These are phyloP conservation scores for Panurus biarmicus DNA, from an alignment of 2,113 vertebrate species.

Conservation along the genomic window DNA sequence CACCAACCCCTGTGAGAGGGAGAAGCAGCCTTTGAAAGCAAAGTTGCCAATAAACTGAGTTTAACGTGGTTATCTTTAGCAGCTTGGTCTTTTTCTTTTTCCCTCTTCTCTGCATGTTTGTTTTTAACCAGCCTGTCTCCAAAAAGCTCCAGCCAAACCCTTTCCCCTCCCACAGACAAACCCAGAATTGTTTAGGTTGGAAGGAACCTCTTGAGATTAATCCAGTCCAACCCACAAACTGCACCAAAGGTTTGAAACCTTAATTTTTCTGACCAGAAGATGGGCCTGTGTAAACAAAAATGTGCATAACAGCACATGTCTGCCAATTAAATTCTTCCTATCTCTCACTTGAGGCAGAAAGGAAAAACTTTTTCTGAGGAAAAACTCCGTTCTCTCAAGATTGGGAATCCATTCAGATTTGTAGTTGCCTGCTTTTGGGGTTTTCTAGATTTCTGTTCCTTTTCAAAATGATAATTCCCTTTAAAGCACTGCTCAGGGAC, in stretches of 20 bases:
- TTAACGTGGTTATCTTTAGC: neutral
- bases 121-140: neutral
- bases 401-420: neutral
- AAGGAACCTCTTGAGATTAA: neutral
- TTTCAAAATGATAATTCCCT: neutral
- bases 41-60: neutral
- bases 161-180: neutral
- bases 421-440: neutral
- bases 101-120: neutral
- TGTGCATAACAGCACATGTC: rapidly evolving
- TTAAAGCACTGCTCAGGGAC: neutral
- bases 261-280: neutral
- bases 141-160: neutral
- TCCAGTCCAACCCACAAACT: neutral
- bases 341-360: neutral
- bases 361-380: no score
- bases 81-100: neutral
- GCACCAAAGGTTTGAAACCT: neutral
- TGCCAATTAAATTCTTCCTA: neutral
- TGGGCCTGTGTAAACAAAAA: neutral
- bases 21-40: neutral
- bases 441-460: neutral
- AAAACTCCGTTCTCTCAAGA: rapidly evolving
- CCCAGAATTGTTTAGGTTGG: neutral
- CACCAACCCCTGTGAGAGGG: neutral